Percentiles rank a stretch among this genome's conserved stretches.
Evolutionary conservation across 2,888 invertebrate species (phyloP).

Genomic region (Macrostomum cliftonense): DNA sequence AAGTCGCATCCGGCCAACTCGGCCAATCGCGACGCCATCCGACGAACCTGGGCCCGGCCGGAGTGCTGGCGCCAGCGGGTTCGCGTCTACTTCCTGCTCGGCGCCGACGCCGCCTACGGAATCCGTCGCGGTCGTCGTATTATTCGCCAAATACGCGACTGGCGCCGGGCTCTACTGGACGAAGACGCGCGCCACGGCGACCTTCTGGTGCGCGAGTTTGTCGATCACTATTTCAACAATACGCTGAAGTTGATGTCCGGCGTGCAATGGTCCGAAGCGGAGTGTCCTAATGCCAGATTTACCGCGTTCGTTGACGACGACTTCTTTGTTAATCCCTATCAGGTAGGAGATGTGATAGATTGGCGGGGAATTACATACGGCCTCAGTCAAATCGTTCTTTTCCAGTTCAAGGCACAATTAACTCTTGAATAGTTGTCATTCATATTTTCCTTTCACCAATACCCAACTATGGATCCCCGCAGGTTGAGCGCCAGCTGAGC

Average conservation of each 20-base stretch:
- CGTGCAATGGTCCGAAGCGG: constrained; percentile 58
- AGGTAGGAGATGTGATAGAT: neutral
- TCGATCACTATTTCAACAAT: constrained; percentile 68
- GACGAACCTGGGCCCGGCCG: constrained; percentile 66
- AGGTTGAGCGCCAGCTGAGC: neutral
- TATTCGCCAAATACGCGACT: constrained; percentile 41
- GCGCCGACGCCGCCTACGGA: constrained; percentile 42
- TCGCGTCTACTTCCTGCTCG: constrained; percentile 46
- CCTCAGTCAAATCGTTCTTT: too few relatives aligned
- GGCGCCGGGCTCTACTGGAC: constrained; percentile 6
- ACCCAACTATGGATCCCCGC: too few relatives aligned
- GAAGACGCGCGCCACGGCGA: constrained; percentile 55
- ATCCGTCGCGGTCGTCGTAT: constrained; percentile 56
- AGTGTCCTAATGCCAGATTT: constrained; percentile 55
- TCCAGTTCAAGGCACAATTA: too few relatives aligned
- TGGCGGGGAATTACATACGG: too few relatives aligned
- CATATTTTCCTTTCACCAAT: too few relatives aligned
- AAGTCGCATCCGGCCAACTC: constrained; percentile 59
- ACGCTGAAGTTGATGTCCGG: constrained; percentile 81
- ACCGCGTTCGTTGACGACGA: constrained; percentile 79
- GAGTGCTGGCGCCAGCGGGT: constrained; percentile 51
- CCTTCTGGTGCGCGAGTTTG: constrained; percentile 60
- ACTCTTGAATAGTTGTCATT: too few relatives aligned
- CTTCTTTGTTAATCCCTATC: constrained; percentile 51
- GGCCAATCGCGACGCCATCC: constrained; percentile 51